phyloP scores from a whole-genome alignment of 2,113 vertebrate genomes.

The Sinocyclocheilus maitianheensis region DNA sequence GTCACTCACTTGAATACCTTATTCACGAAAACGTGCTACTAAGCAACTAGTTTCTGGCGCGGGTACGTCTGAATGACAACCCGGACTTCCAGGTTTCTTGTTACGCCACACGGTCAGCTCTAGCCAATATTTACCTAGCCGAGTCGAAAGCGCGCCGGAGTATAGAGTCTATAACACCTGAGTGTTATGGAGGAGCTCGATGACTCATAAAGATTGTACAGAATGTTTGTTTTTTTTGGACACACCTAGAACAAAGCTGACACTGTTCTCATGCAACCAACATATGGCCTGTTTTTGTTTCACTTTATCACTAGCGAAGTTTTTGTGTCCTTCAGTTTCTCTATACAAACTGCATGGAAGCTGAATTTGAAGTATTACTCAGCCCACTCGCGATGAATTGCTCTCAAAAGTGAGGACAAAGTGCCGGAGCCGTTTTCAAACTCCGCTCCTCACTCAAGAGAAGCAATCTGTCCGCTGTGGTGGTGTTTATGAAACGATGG shows the following conservation, averaged over 20 bases:
- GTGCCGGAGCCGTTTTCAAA: neutral
- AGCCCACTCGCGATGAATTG: neutral
- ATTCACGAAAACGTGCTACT: neutral
- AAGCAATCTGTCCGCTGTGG: constrained; percentile 5
- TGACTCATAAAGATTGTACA: constrained; percentile 48
- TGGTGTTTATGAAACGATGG: constrained; percentile 9
- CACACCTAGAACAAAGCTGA: constrained; percentile 65
- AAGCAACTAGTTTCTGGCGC: neutral
- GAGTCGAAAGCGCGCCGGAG: neutral
- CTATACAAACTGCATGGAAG: neutral
- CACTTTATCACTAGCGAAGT: neutral
- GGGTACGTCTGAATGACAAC: neutral
- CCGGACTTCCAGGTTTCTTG: constrained; percentile 31
- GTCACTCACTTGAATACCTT: neutral
- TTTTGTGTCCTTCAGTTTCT: neutral
- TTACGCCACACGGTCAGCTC: neutral
- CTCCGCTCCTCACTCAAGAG: neutral
- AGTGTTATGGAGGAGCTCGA: constrained; percentile 16
- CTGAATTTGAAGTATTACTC: neutral
- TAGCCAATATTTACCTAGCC: constrained; percentile 39
- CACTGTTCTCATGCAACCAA: constrained; percentile 26
- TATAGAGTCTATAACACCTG: constrained; percentile 17
- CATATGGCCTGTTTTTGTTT: constrained; percentile 5
- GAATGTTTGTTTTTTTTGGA: constrained; percentile 70
- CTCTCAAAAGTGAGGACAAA: neutral